phyloP scores from a whole-genome alignment of 2,888 invertebrate species.

The Eupithecia subumbrata region DNA sequence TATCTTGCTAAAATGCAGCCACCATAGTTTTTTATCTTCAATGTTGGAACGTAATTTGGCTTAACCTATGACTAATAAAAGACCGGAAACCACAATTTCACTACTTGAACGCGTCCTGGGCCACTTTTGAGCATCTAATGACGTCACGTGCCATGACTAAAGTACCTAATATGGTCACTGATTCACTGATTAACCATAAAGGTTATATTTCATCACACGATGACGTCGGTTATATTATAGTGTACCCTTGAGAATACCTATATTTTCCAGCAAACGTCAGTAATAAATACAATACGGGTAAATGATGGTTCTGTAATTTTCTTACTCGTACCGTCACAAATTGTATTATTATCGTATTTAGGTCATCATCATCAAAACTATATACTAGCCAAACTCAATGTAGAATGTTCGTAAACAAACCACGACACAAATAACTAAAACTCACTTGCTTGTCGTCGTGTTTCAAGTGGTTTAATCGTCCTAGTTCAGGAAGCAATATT shows the following conservation, averaged over 20 bases:
- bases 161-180: not conserved
- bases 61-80: not conserved
- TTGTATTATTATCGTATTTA: not conserved
- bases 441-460: too few species aligned
- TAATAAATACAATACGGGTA: conserved; percentile 5
- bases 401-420: too few species aligned
- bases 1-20: not conserved
- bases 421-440: too few species aligned
- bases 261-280: not conserved
- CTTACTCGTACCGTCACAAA: too few species aligned
- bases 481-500: too few species aligned
- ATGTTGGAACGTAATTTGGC: not conserved
- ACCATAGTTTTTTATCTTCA: not conserved
- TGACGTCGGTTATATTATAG: not conserved
- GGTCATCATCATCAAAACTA: not conserved
- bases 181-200: not conserved
- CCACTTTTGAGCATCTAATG: not conserved
- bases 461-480: too few species aligned
- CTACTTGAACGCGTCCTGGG: not conserved
- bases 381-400: too few species aligned
- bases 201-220: not conserved
- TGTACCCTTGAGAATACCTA: not conserved
- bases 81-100: conserved; percentile 1
- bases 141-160: conserved; percentile 6
- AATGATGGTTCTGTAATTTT: not conserved